Evolutionary conservation across 2,113 vertebrate genomes (phyloP), one percentile per base, ranked within the genome.

Genomic region (Indicator maculatus): DNA sequence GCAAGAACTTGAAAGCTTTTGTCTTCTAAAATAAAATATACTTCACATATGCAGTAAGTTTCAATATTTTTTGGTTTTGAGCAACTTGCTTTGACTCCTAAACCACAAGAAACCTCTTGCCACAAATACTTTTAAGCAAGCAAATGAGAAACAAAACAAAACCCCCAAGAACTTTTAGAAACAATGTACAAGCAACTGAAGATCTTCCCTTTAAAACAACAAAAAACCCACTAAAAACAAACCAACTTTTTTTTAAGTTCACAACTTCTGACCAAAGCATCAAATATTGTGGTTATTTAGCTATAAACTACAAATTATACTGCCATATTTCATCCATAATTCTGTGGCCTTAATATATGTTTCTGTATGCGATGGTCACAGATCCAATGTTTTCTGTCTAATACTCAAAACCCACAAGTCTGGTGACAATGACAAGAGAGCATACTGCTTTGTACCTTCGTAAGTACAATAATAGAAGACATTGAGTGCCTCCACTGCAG

Each of bases 381-480:
- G 64, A 91, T 21, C 20, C 63, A 91, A 27, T n/a, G 21, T 24
- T 89, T 78, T 83, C 55, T 66, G 18, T 41, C 53, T 88, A 66
- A 86, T 59, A 81, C 61, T 41, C 30, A 89, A 86, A 88, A 31
- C 21, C 41, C 56, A 28, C 26, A 59, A 70, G 44, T 9, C 38
- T 41, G 63, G 79, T 52, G 52, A 75, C 65, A 82, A 74, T 44
- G 41, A 67, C 65, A 91, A 52, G 59, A 94, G 18, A 88, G 36
- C 12, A 74, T 6, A 81, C 23, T 73, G 58, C 60, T 59, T 93
- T 86, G 72, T 98, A 98, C 98, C 98, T 98, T 98, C 98, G 2
- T 99, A 99, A 79, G 98, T 99, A 97, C 99, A 99, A 95, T 99
- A 99, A 97, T 99, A 99, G 97, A 99, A 99, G 61, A 99, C 99